These are phyloP conservation scores for Grallaria varia DNA, from an alignment of 2,113 vertebrate genomes.

Conservation along the genomic window DNA sequence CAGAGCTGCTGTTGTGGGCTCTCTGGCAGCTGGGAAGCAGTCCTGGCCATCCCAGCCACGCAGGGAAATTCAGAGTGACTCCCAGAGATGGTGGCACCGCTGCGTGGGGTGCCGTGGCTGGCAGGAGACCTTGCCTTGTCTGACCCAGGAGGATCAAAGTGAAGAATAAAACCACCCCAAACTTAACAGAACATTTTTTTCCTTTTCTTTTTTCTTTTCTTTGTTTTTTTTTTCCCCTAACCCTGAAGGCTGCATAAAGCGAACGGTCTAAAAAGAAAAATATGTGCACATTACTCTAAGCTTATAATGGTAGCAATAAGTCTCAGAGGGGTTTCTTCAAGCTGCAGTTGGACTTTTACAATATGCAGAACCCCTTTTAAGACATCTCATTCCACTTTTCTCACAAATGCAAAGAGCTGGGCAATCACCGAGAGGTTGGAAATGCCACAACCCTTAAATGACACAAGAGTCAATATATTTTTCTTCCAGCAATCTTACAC, in stretches of 20 bases:
- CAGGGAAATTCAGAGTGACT: neutral
- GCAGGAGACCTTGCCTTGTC: neutral
- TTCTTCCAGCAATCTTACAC: neutral
- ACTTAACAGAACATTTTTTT: neutral
- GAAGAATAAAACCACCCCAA: accelerated
- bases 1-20: neutral
- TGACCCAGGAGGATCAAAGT: neutral
- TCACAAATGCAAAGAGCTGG: conserved; percentile 49
- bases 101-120: neutral
- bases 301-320: conserved; percentile 49
- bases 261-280: conserved; percentile 25
- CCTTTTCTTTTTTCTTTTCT: too few species aligned
- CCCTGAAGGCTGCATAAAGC: neutral
- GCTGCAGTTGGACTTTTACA: conserved; percentile 31
- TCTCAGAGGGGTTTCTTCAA: conserved; percentile 3
- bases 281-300: conserved; percentile 35
- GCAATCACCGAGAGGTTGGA: conserved; percentile 19
- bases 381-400: neutral
- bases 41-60: neutral
- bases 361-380: conserved; percentile 47
- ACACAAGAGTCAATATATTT: neutral
- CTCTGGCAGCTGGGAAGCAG: neutral
- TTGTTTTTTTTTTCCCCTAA: neutral
- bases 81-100: accelerated
- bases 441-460: conserved; percentile 21